phyloP scores from a whole-genome alignment of 2,113 vertebrate genomes.

The Climacteris rufus region DNA sequence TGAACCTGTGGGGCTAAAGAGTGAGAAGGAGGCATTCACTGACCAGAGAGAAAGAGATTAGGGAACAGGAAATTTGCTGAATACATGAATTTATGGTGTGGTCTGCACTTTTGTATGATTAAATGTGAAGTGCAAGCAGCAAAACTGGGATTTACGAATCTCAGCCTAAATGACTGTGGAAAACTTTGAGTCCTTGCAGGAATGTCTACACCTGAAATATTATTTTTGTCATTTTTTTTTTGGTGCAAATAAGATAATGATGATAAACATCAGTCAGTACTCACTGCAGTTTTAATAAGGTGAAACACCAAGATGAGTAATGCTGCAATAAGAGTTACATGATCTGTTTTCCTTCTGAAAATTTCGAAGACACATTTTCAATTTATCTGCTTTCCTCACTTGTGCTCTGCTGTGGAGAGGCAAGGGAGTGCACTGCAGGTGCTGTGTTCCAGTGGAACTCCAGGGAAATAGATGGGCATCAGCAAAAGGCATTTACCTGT shows the following conservation, averaged over 20 bases:
- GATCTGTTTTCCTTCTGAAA: not conserved
- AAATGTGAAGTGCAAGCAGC: not conserved
- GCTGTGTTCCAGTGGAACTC: not conserved
- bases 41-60: conserved; percentile 23
- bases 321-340: not conserved
- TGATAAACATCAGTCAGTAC: not conserved
- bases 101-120: not conserved
- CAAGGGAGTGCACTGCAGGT: not conserved
- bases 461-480: not conserved
- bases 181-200: not conserved
- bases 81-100: conserved; percentile 3
- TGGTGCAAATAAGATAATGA: not conserved
- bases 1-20: not conserved
- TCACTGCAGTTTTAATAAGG: not conserved
- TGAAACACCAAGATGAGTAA: not conserved
- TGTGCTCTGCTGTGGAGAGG: not conserved
- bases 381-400: not conserved
- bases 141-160: not conserved
- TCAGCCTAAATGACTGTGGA: not conserved
- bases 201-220: not conserved
- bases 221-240: not conserved
- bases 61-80: conserved; percentile 51
- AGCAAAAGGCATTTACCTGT: not conserved
- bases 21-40: not conserved
- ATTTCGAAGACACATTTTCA: not conserved